Evolutionary conservation across 92 coral and sea anemone species (phyloP).

Genomic region (Nematostella vectensis): DNA sequence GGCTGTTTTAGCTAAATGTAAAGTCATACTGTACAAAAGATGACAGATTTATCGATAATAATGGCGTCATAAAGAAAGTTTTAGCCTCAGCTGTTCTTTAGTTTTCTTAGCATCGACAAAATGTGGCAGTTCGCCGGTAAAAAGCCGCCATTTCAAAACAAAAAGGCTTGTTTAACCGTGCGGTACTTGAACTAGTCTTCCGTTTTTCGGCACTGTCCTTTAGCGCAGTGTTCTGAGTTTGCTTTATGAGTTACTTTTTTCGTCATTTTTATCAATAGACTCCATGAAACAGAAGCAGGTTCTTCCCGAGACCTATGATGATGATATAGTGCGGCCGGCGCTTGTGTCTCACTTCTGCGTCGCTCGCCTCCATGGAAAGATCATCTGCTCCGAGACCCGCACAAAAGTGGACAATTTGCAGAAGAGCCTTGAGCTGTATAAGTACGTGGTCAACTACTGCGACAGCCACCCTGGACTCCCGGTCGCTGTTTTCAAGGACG

Average conservation of each 20-base stretch:
- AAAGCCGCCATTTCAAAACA: too few relatives aligned
- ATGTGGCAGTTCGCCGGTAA: neutral
- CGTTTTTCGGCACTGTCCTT: too few relatives aligned
- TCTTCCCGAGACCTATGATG: conserved; percentile 77
- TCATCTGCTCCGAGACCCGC: conserved; percentile 53
- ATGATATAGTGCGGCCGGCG: conserved; percentile 78
- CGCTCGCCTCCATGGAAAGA: conserved; percentile 70
- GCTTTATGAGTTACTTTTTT: too few relatives aligned
- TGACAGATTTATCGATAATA: too few relatives aligned
- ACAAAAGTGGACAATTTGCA: conserved; percentile 63
- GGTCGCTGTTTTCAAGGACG: conserved; percentile 48
- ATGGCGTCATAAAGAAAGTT: too few relatives aligned
- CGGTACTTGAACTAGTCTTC: too few relatives aligned
- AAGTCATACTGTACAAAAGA: too few relatives aligned
- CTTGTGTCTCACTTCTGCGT: conserved; percentile 80
- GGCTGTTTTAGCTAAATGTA: neutral
- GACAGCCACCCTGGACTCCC: conserved; percentile 73
- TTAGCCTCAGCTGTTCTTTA: too few relatives aligned
- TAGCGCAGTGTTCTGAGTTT: conserved; percentile 1
- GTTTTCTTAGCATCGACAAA: neutral
- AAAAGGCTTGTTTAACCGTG: too few relatives aligned
- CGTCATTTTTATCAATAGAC: conserved; percentile 74
- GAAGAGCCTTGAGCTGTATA: conserved; percentile 71
- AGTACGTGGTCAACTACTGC: conserved; percentile 80
- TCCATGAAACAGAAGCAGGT: conserved; percentile 70